Evolutionary conservation across 1,140 invertebrate species (phyloP).

Genomic region (Ectropis grisescens): DNA sequence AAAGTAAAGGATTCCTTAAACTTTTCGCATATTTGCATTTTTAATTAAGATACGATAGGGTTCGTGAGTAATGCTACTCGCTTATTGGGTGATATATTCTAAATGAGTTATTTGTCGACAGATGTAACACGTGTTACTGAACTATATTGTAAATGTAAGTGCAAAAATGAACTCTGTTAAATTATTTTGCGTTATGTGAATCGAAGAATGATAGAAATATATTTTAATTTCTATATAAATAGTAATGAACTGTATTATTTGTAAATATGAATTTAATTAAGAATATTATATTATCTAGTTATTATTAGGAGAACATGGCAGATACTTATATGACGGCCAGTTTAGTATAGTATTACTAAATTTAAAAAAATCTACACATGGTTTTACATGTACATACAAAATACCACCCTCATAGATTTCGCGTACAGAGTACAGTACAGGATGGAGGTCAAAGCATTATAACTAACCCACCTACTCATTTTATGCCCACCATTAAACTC

Average conservation of each 20-base stretch:
- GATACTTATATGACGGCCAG: slow-evolving; percentile 72
- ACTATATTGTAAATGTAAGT: slow-evolving; percentile 69
- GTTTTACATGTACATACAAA: slow-evolving; percentile 71
- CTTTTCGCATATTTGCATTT: slow-evolving; percentile 69
- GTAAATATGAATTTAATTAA: slow-evolving; percentile 70
- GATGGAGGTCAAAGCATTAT: no score
- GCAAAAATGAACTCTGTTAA: slow-evolving; percentile 71
- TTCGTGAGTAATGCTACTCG: slow-evolving; percentile 59
- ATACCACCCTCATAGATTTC: slow-evolving; percentile 34
- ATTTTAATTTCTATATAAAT: slow-evolving; percentile 68
- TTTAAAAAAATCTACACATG: slow-evolving; percentile 69
- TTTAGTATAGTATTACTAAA: slow-evolving; percentile 73
- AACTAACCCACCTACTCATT: no score
- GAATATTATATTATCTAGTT: slow-evolving; percentile 71
- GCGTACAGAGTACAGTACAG: slow-evolving; percentile 34
- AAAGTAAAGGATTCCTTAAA: slow-evolving; percentile 61
- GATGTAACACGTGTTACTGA: slow-evolving; percentile 56
- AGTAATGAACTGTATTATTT: slow-evolving; percentile 72
- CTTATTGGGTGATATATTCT: slow-evolving; percentile 68
- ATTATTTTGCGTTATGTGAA: slow-evolving; percentile 72
- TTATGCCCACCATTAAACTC: no score
- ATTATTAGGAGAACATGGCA: slow-evolving; percentile 69
- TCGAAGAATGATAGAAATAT: slow-evolving; percentile 68
- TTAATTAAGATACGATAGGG: slow-evolving; percentile 60
- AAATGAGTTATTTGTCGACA: slow-evolving; percentile 58